Evolutionary conservation across 2,888 invertebrate species (phyloP).

Genomic region (Allophyes oxyacanthae): DNA sequence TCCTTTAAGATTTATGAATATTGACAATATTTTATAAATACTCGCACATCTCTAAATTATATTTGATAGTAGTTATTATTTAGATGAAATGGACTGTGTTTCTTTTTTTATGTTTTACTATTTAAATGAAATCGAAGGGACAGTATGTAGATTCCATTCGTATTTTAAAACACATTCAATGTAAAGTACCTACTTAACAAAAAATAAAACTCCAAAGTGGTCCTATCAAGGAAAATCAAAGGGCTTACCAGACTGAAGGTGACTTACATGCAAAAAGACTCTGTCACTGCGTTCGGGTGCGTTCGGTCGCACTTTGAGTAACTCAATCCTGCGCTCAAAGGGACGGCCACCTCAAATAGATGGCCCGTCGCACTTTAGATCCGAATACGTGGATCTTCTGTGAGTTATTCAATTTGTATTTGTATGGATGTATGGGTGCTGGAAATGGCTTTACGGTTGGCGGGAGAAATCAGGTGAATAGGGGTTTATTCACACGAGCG

Average conservation of each 20-base stretch:
- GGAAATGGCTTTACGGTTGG: constrained; percentile 45
- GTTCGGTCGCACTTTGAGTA: constrained; percentile 68
- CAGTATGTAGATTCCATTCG: neutral
- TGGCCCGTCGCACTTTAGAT: constrained; percentile 80
- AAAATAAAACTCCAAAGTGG: constrained; percentile 8
- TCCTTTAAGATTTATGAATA: no score
- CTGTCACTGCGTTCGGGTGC: constrained; percentile 54
- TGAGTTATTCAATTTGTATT: constrained; percentile 86
- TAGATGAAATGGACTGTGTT: no score
- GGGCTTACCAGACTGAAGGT: constrained; percentile 34
- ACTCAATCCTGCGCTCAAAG: constrained; percentile 76
- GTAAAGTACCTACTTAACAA: constrained; percentile 14
- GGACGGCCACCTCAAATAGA: constrained; percentile 82
- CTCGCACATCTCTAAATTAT: no score
- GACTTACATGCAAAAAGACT: constrained; percentile 59
- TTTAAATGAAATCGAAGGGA: no score
- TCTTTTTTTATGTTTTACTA: no score
- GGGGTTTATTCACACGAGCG: no score
- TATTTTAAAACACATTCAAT: constrained; percentile 20
- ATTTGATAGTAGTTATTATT: no score
- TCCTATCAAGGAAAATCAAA: constrained; percentile 48
- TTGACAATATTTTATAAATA: no score
- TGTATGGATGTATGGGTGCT: constrained; percentile 59
- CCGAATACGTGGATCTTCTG: constrained; percentile 83
- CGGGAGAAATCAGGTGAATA: no score